Conservation (phyloP, 2,888 invertebrate genomes). For the Apomyelois bistriatella region DNA sequence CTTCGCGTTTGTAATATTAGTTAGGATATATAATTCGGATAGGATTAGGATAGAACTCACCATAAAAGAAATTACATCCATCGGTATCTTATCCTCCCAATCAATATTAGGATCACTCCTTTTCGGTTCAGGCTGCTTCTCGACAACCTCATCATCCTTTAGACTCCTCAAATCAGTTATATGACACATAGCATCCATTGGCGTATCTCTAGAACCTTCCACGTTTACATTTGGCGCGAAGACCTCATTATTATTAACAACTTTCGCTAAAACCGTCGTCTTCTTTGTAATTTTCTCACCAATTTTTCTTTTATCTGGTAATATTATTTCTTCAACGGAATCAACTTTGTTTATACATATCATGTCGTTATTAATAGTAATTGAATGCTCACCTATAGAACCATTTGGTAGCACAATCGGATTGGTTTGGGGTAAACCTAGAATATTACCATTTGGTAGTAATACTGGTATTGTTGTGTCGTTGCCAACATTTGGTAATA, state of each 20-base stretch:
- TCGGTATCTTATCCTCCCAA: background rate
- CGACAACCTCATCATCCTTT: background rate
- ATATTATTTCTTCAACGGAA: background rate
- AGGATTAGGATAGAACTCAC: background rate
- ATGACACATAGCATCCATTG: background rate
- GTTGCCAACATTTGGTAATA: background rate
- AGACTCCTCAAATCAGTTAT: conserved; percentile 2
- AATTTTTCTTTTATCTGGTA: background rate
- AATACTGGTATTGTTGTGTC: background rate
- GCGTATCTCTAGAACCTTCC: background rate
- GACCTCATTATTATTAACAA: background rate
- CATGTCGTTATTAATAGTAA: background rate
- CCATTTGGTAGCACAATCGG: background rate
- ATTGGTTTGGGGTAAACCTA: background rate
- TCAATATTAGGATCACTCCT: background rate
- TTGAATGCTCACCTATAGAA: too few relatives aligned
- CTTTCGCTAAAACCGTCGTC: too few relatives aligned
- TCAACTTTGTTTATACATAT: background rate
- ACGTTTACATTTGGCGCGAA: background rate
- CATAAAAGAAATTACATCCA: conserved; percentile 2
- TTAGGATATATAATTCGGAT: too few relatives aligned
- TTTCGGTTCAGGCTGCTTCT: background rate
- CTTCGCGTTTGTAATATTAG: too few relatives aligned
- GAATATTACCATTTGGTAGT: background rate
- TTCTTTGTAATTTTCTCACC: background rate